phyloP scores from a whole-genome alignment of 2,888 invertebrate species.

The Hirtodrosophila histrioides region DNA sequence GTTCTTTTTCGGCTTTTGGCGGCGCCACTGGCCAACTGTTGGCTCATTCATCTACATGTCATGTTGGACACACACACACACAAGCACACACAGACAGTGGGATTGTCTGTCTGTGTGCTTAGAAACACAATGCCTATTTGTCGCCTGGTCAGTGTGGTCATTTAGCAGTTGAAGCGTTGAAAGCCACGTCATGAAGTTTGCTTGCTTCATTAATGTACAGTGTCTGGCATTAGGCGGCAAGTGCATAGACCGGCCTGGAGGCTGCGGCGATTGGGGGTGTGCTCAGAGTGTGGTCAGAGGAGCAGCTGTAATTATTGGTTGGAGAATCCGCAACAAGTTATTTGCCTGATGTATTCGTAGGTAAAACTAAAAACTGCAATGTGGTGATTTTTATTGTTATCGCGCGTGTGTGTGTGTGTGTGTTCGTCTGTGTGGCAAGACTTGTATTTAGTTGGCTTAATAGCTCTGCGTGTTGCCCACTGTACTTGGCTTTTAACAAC shows the following conservation, averaged over 20 bases:
- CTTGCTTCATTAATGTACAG: slow-evolving; percentile 58
- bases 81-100: too few species aligned
- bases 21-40: slow-evolving; percentile 29
- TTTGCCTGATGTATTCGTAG: slow-evolving; percentile 24
- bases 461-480: slow-evolving; percentile 18
- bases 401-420: slow-evolving; percentile 7
- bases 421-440: slow-evolving; percentile 24
- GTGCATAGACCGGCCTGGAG: slow-evolving; percentile 28
- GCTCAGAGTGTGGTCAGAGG: slow-evolving; percentile 23
- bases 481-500: slow-evolving; percentile 23
- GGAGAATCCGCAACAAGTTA: slow-evolving; percentile 40
- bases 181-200: slow-evolving; percentile 59
- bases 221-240: slow-evolving; percentile 48
- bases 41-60: slow-evolving; percentile 54
- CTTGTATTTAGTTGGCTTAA: slow-evolving; percentile 22
- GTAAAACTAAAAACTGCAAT: slow-evolving; percentile 13
- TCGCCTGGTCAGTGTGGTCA: slow-evolving; percentile 28
- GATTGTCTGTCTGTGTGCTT: slow-evolving; percentile 5
- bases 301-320: slow-evolving; percentile 58
- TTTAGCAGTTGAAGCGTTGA: slow-evolving; percentile 17
- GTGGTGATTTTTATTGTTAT: slow-evolving; percentile 36
- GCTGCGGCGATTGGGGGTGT: slow-evolving; percentile 45
- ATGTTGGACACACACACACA: slow-evolving; percentile 8
- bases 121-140: slow-evolving; percentile 59
- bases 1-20: slow-evolving; percentile 21